These are phyloP conservation scores for Cichladusa arquata DNA, from an alignment of 2,113 vertebrate genomes.

Conservation along the genomic window DNA sequence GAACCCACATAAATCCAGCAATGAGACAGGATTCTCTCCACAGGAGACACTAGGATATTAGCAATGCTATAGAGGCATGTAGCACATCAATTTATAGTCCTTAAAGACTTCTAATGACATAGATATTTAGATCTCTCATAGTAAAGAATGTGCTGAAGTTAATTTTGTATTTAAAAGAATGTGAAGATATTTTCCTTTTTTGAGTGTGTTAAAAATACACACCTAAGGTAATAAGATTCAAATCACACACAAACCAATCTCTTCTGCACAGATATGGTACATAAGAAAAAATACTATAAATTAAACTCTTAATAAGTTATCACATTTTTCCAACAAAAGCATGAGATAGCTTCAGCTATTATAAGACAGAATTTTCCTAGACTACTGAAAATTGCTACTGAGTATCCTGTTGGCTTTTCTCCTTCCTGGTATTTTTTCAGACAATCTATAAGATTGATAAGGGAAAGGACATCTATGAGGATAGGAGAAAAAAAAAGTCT, in stretches of 20 bases:
- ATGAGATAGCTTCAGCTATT: not conserved
- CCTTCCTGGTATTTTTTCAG: not conserved
- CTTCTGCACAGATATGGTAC: not conserved
- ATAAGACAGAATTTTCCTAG: not conserved
- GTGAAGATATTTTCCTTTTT: not conserved
- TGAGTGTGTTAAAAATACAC: not conserved
- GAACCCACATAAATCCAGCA: slow-evolving; percentile 14
- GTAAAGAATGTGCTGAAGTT: not conserved
- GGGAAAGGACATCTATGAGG: not conserved
- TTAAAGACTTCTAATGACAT: not conserved
- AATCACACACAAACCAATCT: not conserved
- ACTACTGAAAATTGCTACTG: not conserved
- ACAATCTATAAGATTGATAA: not conserved
- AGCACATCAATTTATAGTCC: not conserved
- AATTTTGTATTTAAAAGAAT: not conserved
- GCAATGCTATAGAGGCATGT: not conserved
- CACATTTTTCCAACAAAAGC: not conserved
- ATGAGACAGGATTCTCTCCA: not conserved
- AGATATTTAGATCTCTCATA: not conserved
- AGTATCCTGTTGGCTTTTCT: not conserved
- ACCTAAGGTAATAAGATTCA: not conserved
- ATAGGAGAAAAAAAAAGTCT: not conserved
- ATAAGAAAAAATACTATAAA: not conserved
- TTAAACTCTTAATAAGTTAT: not conserved
- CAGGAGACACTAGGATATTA: not conserved